phyloP scores from a whole-genome alignment of 2,797 vertebrate genomes.

The Yasuhikotakia modesta region DNA sequence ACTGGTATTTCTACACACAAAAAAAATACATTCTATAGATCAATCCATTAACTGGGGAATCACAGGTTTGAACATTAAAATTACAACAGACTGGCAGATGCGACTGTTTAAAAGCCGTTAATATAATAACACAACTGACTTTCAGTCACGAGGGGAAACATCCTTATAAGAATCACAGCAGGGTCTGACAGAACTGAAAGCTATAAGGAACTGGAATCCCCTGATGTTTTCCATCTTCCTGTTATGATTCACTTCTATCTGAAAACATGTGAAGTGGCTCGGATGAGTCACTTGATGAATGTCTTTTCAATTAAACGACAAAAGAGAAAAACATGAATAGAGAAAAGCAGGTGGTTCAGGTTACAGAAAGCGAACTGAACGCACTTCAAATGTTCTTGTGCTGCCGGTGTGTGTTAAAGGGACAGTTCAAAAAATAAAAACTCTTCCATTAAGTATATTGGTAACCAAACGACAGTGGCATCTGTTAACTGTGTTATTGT shows the following conservation, averaged over 20 bases:
- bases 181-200: not conserved
- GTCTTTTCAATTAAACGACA: slow-evolving; percentile 12
- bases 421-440: too few relatives aligned
- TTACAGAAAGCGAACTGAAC: not conserved
- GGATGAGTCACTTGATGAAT: slow-evolving; percentile 18
- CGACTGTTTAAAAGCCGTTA: not conserved
- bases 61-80: not conserved
- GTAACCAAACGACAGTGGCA: too few relatives aligned
- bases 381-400: not conserved
- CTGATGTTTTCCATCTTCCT: not conserved
- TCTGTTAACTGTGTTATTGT: too few relatives aligned
- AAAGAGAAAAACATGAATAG: slow-evolving; percentile 12
- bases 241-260: not conserved
- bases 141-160: not conserved
- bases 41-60: not conserved
- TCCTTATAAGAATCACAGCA: not conserved
- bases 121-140: not conserved
- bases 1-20: too few relatives aligned
- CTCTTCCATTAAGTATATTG: too few relatives aligned
- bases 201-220: not conserved
- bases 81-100: not conserved
- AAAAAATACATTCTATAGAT: not conserved
- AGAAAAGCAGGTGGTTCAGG: slow-evolving; percentile 31
- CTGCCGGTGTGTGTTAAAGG: not conserved
- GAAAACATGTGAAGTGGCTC: not conserved